phyloP scores from a whole-genome alignment of 1,140 invertebrate species.

The Drosophila neocordata region DNA sequence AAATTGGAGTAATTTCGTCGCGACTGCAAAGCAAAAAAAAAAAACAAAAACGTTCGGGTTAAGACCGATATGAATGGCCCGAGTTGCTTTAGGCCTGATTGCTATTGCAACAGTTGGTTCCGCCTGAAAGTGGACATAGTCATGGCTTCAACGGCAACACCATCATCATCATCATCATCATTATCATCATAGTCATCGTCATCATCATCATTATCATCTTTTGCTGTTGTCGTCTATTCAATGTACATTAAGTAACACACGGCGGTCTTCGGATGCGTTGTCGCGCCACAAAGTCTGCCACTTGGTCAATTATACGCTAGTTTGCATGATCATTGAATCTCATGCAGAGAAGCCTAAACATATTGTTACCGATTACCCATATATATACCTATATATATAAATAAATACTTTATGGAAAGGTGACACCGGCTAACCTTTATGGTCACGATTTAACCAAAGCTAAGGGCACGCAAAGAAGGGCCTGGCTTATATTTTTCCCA shows the following conservation, averaged over 20 bases:
- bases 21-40: constrained; percentile 9
- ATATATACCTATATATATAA: background rate
- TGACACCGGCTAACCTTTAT: background rate
- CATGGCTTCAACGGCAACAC: background rate
- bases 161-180: background rate
- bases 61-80: background rate
- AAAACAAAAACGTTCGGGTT: too few species aligned
- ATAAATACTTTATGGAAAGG: background rate
- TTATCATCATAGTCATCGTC: background rate
- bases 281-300: constrained; percentile 61
- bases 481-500: constrained; percentile 52
- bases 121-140: constrained; percentile 61
- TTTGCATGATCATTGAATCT: constrained; percentile 35
- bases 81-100: constrained; percentile 3
- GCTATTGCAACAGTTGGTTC: constrained; percentile 46
- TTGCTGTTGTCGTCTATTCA: constrained; percentile 24
- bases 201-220: too few species aligned
- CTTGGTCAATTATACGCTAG: constrained; percentile 47
- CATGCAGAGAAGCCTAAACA: too few species aligned
- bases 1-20: constrained; percentile 82
- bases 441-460: background rate
- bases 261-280: constrained; percentile 44
- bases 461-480: constrained; percentile 17
- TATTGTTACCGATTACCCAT: too few species aligned
- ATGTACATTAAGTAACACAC: constrained; percentile 73